phyloP scores from a whole-genome alignment of 2,113 vertebrate genomes.

The Tupaia tana region DNA sequence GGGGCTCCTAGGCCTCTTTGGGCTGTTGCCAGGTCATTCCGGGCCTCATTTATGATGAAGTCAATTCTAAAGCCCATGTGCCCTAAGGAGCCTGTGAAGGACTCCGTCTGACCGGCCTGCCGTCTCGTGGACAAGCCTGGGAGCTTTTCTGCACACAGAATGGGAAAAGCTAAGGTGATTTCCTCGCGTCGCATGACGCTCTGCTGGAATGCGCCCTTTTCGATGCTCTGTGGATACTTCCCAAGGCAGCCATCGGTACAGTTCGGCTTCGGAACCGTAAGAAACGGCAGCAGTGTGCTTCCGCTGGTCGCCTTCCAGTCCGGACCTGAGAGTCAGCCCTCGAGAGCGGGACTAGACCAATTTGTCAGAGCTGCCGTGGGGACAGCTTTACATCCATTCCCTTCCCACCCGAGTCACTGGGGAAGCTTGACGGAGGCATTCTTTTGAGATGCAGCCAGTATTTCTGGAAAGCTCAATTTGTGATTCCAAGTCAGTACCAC shows the following conservation, averaged over 20 bases:
- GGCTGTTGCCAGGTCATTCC: not conserved
- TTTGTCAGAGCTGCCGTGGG: not conserved
- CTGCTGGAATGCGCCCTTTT: not conserved
- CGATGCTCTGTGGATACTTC: not conserved
- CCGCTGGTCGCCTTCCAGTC: not conserved
- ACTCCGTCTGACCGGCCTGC: not conserved
- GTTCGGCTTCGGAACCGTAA: not conserved
- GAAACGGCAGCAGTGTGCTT: not conserved
- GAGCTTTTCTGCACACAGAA: not conserved
- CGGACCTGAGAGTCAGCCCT: not conserved
- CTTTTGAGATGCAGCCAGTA: not conserved
- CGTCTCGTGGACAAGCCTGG: not conserved
- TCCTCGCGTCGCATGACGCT: not conserved
- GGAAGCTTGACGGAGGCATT: not conserved
- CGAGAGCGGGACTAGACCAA: not conserved
- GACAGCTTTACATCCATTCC: not conserved
- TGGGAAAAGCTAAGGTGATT: not conserved
- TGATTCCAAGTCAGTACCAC: not conserved
- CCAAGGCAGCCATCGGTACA: not conserved
- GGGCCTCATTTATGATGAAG: not conserved
- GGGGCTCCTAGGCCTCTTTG: not conserved
- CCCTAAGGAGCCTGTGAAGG: not conserved
- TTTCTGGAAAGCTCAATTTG: not conserved
- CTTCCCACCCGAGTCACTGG: not conserved
- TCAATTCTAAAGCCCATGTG: not conserved